Percentiles rank a stretch among this genome's conserved stretches.
phyloP scores from a whole-genome alignment of 2,888 invertebrate species.

The Nomada fabriciana region DNA sequence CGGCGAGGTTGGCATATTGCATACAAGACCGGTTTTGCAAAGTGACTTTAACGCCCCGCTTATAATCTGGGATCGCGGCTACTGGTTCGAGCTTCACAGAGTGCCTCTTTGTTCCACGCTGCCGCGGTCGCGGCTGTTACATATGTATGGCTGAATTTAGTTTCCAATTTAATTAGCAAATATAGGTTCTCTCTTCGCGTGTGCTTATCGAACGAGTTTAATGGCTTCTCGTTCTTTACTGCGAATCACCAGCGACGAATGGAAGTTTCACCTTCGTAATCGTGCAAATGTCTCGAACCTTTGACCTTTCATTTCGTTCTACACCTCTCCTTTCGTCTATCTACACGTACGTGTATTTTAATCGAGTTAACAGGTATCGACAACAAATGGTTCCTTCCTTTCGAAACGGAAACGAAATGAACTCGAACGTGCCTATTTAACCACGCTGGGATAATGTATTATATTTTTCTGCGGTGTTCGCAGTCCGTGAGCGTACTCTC shows the following conservation, averaged over 20 bases:
- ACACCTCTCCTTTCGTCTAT: neutral
- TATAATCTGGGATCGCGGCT: conserved; percentile 66
- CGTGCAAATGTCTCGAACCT: neutral
- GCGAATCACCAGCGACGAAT: neutral
- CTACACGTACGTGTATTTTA: neutral
- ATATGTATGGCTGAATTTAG: conserved; percentile 33
- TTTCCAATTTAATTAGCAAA: conserved; percentile 61
- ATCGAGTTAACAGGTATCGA: neutral
- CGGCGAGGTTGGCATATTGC: conserved; percentile 35
- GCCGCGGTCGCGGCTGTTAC: conserved; percentile 29
- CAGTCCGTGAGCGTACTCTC: neutral
- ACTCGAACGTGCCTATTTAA: neutral
- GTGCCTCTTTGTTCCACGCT: conserved; percentile 58
- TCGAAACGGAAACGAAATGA: no score
- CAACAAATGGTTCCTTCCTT: no score
- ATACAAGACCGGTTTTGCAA: conserved; percentile 64
- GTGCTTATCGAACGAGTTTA: conserved; percentile 9
- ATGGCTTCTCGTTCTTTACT: neutral
- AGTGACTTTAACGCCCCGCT: conserved; percentile 70
- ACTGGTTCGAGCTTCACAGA: conserved; percentile 54
- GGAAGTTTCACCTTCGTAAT: neutral
- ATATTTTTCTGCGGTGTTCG: neutral
- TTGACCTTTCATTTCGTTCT: neutral
- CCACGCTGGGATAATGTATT: neutral
- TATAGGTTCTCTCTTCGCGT: conserved; percentile 25